phyloP scores from a whole-genome alignment of 2,113 vertebrate species.

The Trematocara macrostoma region DNA sequence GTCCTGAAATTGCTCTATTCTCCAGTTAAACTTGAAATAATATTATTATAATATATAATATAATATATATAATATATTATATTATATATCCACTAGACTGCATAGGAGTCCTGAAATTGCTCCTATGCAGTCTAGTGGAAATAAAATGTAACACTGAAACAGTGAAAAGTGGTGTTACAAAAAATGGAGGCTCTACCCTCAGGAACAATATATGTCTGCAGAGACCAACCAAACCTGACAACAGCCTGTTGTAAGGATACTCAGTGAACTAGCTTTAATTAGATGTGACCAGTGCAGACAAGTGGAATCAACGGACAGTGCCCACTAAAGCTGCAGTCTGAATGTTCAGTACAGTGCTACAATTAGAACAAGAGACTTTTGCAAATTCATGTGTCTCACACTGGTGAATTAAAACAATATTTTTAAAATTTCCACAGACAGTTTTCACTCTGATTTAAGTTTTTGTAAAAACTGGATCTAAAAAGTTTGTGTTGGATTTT shows the following conservation, averaged over 20 bases:
- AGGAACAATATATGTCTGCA: background rate
- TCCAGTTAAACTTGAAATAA: too few species aligned
- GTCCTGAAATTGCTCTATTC: background rate
- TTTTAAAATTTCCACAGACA: background rate
- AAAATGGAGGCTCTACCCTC: background rate
- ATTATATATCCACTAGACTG: too few species aligned
- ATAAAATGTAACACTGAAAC: background rate
- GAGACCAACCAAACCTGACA: background rate
- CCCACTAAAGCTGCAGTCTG: background rate
- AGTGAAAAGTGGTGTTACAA: background rate
- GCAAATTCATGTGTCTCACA: background rate
- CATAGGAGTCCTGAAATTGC: background rate
- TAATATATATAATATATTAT: too few species aligned
- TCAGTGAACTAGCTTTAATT: background rate
- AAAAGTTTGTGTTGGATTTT: background rate
- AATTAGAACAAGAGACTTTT: background rate
- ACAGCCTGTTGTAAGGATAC: background rate
- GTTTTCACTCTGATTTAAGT: background rate
- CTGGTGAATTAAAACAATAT: background rate
- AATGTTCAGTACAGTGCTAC: background rate
- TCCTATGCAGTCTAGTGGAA: background rate
- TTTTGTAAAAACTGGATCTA: background rate
- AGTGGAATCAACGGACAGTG: background rate
- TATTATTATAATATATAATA: too few species aligned
- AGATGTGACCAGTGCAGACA: background rate